These are phyloP conservation scores for Anomalospiza imberbis DNA, from an alignment of 2,797 vertebrate species.

Conservation along the genomic window DNA sequence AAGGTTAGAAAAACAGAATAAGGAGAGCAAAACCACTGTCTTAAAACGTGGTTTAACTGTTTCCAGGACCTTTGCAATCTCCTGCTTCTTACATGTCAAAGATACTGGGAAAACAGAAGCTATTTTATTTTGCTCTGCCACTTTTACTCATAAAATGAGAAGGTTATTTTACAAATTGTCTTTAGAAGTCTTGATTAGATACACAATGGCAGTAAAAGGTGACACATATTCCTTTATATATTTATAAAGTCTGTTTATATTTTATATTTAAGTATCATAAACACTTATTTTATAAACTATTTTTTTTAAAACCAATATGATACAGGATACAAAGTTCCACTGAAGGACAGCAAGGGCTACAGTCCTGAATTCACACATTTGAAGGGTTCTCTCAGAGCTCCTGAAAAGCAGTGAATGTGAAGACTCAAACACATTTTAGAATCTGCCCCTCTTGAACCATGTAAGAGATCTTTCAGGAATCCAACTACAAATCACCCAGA, in stretches of 20 bases:
- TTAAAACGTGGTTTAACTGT: neutral
- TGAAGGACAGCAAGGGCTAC: neutral
- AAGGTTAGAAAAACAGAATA: conserved; percentile 32
- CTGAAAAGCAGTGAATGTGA: neutral
- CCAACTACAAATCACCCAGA: neutral
- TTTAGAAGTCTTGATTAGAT: neutral
- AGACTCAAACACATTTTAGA: neutral
- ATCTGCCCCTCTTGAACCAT: neutral
- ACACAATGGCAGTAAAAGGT: neutral
- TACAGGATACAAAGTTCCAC: neutral
- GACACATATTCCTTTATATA: neutral
- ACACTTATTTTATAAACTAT: neutral
- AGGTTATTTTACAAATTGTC: neutral
- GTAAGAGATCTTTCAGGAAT: neutral
- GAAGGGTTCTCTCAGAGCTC: neutral
- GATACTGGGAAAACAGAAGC: neutral
- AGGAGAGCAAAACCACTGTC: neutral
- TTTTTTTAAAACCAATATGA: neutral
- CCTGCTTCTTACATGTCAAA: neutral
- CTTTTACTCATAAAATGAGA: neutral
- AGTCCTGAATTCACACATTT: neutral
- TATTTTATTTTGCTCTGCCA: neutral
- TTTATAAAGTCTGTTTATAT: neutral
- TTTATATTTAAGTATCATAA: neutral
- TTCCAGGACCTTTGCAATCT: neutral